These are phyloP conservation scores for Scomber colias DNA, from an alignment of 2,113 vertebrate species.

Conservation along the genomic window DNA sequence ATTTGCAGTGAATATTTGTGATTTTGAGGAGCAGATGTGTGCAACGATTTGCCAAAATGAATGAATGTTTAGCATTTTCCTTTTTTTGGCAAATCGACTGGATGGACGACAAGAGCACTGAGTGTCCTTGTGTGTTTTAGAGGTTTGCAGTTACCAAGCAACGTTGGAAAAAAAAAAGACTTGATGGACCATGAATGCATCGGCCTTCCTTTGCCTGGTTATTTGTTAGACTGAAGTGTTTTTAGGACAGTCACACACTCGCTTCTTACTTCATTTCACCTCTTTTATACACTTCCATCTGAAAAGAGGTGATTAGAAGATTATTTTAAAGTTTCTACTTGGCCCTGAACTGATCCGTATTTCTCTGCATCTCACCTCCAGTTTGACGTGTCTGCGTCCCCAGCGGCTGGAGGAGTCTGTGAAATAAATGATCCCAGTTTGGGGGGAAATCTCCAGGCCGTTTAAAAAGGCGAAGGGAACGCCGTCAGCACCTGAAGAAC, in stretches of 20 bases:
- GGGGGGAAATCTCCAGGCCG: slow-evolving; percentile 81
- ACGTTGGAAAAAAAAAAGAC: neutral
- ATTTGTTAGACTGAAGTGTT: neutral
- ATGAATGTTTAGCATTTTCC: neutral
- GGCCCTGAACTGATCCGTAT: neutral
- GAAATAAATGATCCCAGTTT: slow-evolving; percentile 81
- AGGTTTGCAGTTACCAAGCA: slow-evolving; percentile 13
- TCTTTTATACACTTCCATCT: neutral
- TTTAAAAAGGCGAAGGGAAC: slow-evolving; percentile 83
- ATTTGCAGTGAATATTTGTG: too few species aligned
- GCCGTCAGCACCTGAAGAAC: slow-evolving; percentile 72
- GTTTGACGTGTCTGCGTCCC: slow-evolving; percentile 81
- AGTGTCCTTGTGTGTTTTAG: slow-evolving; percentile 1
- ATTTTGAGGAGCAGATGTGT: neutral
- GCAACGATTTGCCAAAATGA: neutral
- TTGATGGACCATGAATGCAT: neutral
- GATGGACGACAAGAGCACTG: neutral
- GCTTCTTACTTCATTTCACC: neutral
- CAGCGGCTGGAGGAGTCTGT: slow-evolving; percentile 85
- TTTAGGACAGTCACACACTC: neutral
- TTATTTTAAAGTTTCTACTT: too few species aligned
- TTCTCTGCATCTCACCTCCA: slow-evolving; percentile 71
- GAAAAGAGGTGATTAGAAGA: too few species aligned
- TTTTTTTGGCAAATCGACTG: neutral
- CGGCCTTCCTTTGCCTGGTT: neutral